Percentiles rank a stretch among this genome's conserved stretches.
Evolutionary conservation across 2,113 vertebrate species (phyloP).

Genomic region (Poeciliopsis occidentalis): DNA sequence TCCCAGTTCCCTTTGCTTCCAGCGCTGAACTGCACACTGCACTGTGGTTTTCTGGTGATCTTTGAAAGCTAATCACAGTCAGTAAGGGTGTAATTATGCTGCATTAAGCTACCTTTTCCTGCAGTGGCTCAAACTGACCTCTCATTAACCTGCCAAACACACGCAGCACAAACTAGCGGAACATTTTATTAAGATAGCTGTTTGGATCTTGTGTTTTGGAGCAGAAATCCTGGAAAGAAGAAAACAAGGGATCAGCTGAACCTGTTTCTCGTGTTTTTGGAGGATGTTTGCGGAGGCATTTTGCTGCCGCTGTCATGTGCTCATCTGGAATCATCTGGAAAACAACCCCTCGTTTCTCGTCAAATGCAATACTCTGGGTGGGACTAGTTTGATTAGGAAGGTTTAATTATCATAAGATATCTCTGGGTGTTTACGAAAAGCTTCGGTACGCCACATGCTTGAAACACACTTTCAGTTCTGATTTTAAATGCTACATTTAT

Average conservation of each 20-base stretch:
- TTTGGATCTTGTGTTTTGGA: constrained; percentile 17
- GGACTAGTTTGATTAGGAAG: constrained; percentile 5
- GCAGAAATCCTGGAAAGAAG: constrained; percentile 18
- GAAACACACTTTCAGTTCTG: constrained; percentile 20
- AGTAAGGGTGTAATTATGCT: constrained; percentile 45
- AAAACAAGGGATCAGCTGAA: constrained; percentile 22
- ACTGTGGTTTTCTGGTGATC: constrained; percentile 23
- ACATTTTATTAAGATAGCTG: neutral
- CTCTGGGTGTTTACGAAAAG: neutral
- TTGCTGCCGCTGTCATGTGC: neutral
- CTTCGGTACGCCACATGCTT: neutral
- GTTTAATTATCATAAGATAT: neutral
- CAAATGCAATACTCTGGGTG: neutral
- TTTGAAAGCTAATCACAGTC: constrained; percentile 44
- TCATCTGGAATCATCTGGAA: constrained; percentile 6
- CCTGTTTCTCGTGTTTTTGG: constrained; percentile 12
- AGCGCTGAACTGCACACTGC: neutral
- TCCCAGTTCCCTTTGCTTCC: neutral
- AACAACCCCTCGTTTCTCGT: neutral
- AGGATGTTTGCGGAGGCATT: constrained; percentile 5
- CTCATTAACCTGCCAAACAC: constrained; percentile 14
- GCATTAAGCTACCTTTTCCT: constrained; percentile 21
- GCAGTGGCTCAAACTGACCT: constrained; percentile 26
- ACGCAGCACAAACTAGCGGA: neutral
- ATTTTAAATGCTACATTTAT: constrained; percentile 11